Base-by-base conservation (phyloP, 2,888 invertebrate genomes). In the Tolmerus cingulatus region DNA sequence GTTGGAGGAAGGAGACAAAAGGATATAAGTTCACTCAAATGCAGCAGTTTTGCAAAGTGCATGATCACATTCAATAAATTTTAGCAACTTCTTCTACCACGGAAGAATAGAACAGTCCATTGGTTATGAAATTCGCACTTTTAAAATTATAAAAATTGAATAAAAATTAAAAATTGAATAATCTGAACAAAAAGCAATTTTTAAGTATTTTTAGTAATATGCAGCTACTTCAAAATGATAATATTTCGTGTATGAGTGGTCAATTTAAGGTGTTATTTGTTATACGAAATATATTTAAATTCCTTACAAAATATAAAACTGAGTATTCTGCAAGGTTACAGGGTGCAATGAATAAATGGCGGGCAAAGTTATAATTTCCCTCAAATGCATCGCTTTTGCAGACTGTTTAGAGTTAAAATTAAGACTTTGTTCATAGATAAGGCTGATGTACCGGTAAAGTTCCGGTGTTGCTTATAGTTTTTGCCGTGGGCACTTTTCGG, bases 391-490 rank as follows among this genome's bases (percentile, higher is more conserved):
- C 9, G 19, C 16, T 19, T 55, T 55, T 19, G 8, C 55, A 8
- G 51, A 16, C 51, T 51, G 51, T 5, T n/a, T 66, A 23, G 12
- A 66, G 27, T 12, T 66, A 23, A 66, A 66, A 66, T 66, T 23
- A 66, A 3, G 14, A 14, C 14, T 27, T 66, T 19, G 27, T 19
- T 12, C 27, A 9, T 1, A 51, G 51, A 79, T 79, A 79, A 30
- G 3, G 30, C 51, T 51, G 79, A 79, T 79, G 30, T 51, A 79
- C 79, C 51, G 40, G 30, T 12, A 55, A 51, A 79, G 79, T 79
- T 79, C 19, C 19, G 43, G 43, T 40, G 78, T 78, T 78, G 78
- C 78, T 78, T 78, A 78, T 78, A 78, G 46, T 23, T 78, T 37
- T 78, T 19, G 78, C 12, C 23, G 8, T 14, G 43, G 23, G 3